These are phyloP conservation scores for Tokudaia muenninki DNA, from an alignment of 2,797 vertebrate genomes.

Conservation along the genomic window DNA sequence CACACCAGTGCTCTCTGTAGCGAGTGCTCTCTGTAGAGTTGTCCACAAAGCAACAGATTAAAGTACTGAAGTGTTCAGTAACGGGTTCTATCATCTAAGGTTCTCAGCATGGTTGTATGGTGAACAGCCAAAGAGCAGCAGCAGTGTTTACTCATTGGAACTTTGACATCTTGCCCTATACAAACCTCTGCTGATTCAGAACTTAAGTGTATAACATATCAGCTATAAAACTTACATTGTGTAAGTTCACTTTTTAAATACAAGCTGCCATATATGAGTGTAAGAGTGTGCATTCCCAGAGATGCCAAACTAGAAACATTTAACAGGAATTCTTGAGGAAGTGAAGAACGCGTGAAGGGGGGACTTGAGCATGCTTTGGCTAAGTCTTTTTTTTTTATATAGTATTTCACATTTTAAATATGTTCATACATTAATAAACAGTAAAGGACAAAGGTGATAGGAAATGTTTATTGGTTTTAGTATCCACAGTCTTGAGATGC, in stretches of 20 bases:
- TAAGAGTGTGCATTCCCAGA: background rate
- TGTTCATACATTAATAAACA: background rate
- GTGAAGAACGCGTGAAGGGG: background rate
- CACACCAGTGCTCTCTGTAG: background rate
- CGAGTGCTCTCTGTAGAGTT: background rate
- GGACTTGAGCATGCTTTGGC: background rate
- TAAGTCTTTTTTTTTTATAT: background rate
- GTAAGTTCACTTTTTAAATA: background rate
- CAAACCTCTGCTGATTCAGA: background rate
- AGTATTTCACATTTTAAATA: background rate
- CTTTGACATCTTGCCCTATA: background rate
- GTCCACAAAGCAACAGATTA: conserved; percentile 25
- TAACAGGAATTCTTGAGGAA: background rate
- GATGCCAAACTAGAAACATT: background rate
- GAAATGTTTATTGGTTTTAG: conserved; percentile 1
- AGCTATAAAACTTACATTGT: background rate
- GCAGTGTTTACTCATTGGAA: background rate
- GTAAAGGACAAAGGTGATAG: background rate
- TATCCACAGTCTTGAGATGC: background rate
- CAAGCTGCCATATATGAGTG: background rate
- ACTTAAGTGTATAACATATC: background rate
- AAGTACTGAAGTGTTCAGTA: background rate
- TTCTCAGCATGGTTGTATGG: background rate
- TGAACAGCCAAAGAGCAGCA: background rate
- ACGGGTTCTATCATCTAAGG: background rate